These are phyloP conservation scores for Sminthurinus aureus DNA, from an alignment of 2,888 invertebrate genomes.

Conservation along the genomic window DNA sequence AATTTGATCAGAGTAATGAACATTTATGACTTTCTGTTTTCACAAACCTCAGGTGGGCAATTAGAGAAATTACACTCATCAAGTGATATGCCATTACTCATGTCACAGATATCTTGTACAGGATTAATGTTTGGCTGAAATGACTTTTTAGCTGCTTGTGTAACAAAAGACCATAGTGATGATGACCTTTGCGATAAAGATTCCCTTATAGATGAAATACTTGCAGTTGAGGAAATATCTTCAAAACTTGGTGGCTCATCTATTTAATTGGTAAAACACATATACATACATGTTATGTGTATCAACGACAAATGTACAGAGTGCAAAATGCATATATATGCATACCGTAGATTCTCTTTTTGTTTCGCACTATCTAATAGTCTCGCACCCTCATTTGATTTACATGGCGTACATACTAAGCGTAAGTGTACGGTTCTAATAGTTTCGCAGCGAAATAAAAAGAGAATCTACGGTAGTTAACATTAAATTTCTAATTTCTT, in stretches of 20 bases:
- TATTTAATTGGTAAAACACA: not conserved
- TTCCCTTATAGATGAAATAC: not conserved
- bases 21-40: not conserved
- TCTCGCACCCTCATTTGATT: no score
- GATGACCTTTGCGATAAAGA: slow-evolving; percentile 4
- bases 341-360: no score
- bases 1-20: not conserved
- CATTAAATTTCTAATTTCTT: not conserved
- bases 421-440: no score
- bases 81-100: not conserved
- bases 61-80: slow-evolving; percentile 5
- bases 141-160: not conserved
- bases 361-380: no score
- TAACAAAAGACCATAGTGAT: not conserved
- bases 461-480: not conserved
- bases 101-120: not conserved
- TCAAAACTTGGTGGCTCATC: not conserved
- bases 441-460: no score
- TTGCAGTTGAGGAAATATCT: not conserved
- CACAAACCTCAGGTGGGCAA: slow-evolving; percentile 22
- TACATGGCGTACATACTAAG: no score
- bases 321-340: not conserved
- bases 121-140: not conserved
- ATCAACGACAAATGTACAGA: not conserved
- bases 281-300: not conserved